Percentiles rank a stretch among this genome's conserved stretches.
These are phyloP conservation scores for Poliocrania exsul DNA, from an alignment of 2,797 vertebrate genomes.

Conservation along the genomic window DNA sequence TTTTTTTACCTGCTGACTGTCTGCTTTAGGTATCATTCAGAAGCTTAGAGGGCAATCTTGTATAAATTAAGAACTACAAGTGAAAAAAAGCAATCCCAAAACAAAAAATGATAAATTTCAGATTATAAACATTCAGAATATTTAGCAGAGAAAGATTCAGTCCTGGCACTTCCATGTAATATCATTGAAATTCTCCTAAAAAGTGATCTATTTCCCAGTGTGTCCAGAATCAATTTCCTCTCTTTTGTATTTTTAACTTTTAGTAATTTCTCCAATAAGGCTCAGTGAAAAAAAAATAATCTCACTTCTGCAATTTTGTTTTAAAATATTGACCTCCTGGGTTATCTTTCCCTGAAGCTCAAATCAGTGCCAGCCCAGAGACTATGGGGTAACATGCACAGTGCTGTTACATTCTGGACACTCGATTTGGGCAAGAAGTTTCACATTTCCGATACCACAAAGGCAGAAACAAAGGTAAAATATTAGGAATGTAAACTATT, in stretches of 20 bases:
- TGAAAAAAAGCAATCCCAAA: neutral
- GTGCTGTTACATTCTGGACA: neutral
- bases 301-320: neutral
- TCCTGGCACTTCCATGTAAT: neutral
- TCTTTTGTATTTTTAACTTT: neutral
- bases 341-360: neutral
- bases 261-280: neutral
- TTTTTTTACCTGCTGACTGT: constrained; percentile 57
- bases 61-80: constrained; percentile 43
- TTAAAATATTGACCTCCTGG: constrained; percentile 2
- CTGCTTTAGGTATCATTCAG: constrained; percentile 52
- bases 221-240: neutral
- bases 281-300: neutral
- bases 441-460: neutral
- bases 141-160: neutral
- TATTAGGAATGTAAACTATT: constrained; percentile 18
- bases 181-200: neutral
- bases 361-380: neutral
- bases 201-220: neutral
- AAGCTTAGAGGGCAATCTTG: constrained; percentile 47
- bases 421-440: constrained; percentile 12
- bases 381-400: neutral
- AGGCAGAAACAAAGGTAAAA: constrained; percentile 50
- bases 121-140: neutral
- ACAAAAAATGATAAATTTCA: constrained; percentile 13